Evolutionary conservation across 2,888 invertebrate species (phyloP), one percentile per base, ranked within the genome.

Genomic region (Chymomyza caudatula): DNA sequence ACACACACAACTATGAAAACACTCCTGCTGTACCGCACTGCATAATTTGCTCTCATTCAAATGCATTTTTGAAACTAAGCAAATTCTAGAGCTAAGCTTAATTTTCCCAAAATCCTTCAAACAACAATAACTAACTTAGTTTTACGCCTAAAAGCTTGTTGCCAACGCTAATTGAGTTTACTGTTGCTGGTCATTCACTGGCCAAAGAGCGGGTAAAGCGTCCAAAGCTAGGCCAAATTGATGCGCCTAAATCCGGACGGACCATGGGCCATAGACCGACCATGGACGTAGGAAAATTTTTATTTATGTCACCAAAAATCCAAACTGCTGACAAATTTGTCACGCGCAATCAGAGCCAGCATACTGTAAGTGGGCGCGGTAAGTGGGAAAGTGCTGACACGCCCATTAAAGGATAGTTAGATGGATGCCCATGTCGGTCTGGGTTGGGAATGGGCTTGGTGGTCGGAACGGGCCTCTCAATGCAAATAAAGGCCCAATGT

Each of bases 311-410:
- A 53, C 53, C 25, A 69, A 82, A 76, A 76, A 76, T 61, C 76
- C 76, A 74, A 80, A 77, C 66, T 77, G 80, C 74, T 77, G 80
- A 80, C 78, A 76, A 83, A 77, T 67, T 69, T 80, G 76, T 78
- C 80, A 74, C 78, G 69, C 76, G 70, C 83, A 82, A 82, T 77
- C 83, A 79, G 61, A 63, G 64, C 20, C 15, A 63, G 55, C 57
- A 37, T n/a, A n/a, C n/a, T n/a, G n/a, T n/a, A n/a, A n/a, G n/a
- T n/a, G n/a, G n/a, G 29, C 8, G 11, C 11, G 8, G 29, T 37
- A 11, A 37, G 29, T 37, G 29, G 67, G 70, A 76, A 79, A 76
- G 79, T 82, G 79, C 72, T 69, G 64, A 52, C 53, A 58, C 68
- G 71, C 73, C 74, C 69, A 25, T 49, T 11, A 37, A 2, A 37